Percentiles rank a stretch among this genome's conserved stretches.
Evolutionary conservation across 1,140 invertebrate species (phyloP).

Genomic region (Planococcus citri): DNA sequence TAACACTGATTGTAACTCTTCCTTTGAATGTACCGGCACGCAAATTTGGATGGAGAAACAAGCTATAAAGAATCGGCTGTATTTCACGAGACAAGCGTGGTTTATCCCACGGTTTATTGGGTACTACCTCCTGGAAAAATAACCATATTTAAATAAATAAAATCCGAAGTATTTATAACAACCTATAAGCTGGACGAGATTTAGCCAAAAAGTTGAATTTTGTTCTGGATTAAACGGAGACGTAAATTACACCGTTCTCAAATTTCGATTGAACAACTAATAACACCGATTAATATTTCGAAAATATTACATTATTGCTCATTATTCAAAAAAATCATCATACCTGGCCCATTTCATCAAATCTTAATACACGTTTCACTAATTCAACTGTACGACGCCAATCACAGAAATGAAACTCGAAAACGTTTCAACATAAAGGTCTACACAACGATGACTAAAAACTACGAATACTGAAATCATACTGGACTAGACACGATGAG

Average conservation of each 20-base stretch:
- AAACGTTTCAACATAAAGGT: neutral
- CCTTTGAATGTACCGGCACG: constrained; percentile 54
- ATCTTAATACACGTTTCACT: neutral
- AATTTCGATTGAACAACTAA: too few relatives aligned
- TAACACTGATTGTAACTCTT: constrained; percentile 53
- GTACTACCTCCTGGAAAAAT: constrained; percentile 15
- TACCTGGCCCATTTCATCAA: neutral
- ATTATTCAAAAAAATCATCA: neutral
- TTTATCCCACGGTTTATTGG: constrained; percentile 29
- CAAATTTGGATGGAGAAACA: constrained; percentile 59
- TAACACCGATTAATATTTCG: too few relatives aligned
- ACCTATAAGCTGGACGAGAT: neutral
- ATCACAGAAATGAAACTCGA: neutral
- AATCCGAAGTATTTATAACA: neutral
- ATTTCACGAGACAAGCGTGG: constrained; percentile 52
- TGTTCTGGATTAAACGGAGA: too few relatives aligned
- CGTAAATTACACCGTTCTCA: too few relatives aligned
- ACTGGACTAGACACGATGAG: neutral
- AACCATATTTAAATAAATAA: neutral
- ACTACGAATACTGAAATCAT: neutral
- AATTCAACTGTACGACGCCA: neutral
- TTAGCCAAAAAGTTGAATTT: neutral
- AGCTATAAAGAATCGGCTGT: constrained; percentile 56
- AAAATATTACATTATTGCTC: too few relatives aligned
- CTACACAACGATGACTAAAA: too few relatives aligned